A percentile compares a stretch with the other conserved stretches of the same genome.
Conservation (phyloP, 2,113 vertebrate species). For the Oryzias curvinotus region DNA sequence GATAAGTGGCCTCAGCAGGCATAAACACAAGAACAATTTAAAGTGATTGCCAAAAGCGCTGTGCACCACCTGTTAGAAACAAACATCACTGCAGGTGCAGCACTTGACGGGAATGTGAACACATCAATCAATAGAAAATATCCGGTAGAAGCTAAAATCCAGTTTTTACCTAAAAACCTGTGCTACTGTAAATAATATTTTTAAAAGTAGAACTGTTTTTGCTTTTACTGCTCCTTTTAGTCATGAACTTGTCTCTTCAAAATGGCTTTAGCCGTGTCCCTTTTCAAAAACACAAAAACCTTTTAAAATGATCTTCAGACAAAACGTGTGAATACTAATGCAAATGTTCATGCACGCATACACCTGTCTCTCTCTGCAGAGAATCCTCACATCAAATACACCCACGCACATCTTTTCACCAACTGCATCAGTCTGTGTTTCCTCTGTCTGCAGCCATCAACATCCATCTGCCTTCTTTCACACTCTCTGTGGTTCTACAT, state of each 20-base stretch:
- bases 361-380: conserved; percentile 28
- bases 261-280: conserved; percentile 13
- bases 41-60: conserved; percentile 24
- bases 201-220: conserved; percentile 7
- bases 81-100: conserved; percentile 18
- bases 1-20: conserved; percentile 4
- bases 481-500: conserved; percentile 20
- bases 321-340: conserved; percentile 36
- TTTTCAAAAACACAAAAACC: conserved; percentile 23
- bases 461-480: conserved; percentile 53
- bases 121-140: conserved; percentile 12
- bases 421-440: conserved; percentile 42
- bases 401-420: conserved; percentile 22
- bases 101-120: conserved; percentile 11
- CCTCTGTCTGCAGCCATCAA: conserved; percentile 48
- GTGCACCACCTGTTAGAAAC: conserved; percentile 5
- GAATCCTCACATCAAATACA: conserved; percentile 51
- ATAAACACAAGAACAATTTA: conserved; percentile 20
- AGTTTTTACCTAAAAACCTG: not conserved
- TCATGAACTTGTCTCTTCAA: conserved; percentile 11
- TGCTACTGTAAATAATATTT: not conserved
- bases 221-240: not conserved
- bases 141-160: conserved; percentile 9
- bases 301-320: conserved; percentile 34
- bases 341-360: conserved; percentile 14